Percentiles rank a stretch among this genome's conserved stretches.
phyloP scores from a whole-genome alignment of 2,113 vertebrate genomes.

The Tretioscincus oriximinensis region DNA sequence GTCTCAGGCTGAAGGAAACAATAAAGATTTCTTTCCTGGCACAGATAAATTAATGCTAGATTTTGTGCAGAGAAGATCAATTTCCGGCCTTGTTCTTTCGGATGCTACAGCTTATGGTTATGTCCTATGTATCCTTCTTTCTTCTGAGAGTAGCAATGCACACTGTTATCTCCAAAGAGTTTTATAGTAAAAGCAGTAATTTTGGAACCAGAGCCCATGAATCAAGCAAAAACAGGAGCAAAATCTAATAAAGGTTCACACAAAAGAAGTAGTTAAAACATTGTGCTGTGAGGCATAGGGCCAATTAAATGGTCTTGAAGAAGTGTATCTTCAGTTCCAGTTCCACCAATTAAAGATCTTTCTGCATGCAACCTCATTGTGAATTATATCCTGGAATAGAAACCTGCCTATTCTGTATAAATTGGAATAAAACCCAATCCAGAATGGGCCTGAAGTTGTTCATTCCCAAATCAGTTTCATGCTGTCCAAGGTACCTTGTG shows the following conservation, averaged over 20 bases:
- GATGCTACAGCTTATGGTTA: constrained; percentile 11
- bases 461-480: no score
- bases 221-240: neutral
- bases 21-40: constrained; percentile 43
- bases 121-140: constrained; percentile 13
- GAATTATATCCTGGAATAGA: no score
- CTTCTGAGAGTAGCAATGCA: constrained; percentile 28
- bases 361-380: no score
- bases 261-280: neutral
- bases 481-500: no score
- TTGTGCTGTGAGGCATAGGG: neutral
- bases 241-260: neutral
- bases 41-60: constrained; percentile 19
- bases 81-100: constrained; percentile 18
- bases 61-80: constrained; percentile 10
- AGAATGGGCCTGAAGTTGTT: no score
- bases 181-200: constrained; percentile 3
- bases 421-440: no score
- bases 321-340: neutral
- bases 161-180: constrained; percentile 20
- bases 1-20: neutral
- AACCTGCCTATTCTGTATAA: no score
- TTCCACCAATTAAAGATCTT: neutral
- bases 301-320: neutral
- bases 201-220: neutral